Conservation (phyloP, 2,113 vertebrate species). For the Embiotoca jacksoni region DNA sequence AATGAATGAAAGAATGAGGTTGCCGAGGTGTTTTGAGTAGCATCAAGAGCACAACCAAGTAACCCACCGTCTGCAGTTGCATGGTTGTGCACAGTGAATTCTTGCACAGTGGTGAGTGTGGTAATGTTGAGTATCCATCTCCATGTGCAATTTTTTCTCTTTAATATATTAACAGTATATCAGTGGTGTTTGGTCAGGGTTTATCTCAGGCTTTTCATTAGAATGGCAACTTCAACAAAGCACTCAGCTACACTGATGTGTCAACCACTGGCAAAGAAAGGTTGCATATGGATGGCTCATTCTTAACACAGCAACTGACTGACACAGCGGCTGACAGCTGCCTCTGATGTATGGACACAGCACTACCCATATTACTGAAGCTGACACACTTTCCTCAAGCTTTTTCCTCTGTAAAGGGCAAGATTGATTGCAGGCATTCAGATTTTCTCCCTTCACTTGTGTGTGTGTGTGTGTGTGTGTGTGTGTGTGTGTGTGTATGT, state of each 20-base stretch:
- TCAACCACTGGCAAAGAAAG: slow-evolving; percentile 35
- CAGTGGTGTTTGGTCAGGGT: too few species aligned
- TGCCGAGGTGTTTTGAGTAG: too few species aligned
- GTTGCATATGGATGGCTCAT: slow-evolving; percentile 59
- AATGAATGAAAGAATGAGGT: too few species aligned
- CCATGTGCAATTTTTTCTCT: background rate
- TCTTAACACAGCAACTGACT: slow-evolving; percentile 35
- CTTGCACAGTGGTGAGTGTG: too few species aligned
- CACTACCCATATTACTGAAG: slow-evolving; percentile 27
- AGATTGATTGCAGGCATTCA: slow-evolving; percentile 53
- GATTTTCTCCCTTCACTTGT: slow-evolving; percentile 25
- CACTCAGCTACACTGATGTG: slow-evolving; percentile 3
- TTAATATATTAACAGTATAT: background rate
- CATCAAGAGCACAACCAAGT: too few species aligned
- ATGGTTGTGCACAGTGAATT: too few species aligned
- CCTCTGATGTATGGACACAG: slow-evolving; percentile 55
- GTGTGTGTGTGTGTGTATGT: too few species aligned
- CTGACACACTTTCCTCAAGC: slow-evolving; percentile 50
- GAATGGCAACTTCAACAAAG: slow-evolving; percentile 15
- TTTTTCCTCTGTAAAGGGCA: slow-evolving; percentile 43
- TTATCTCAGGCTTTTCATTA: slow-evolving; percentile 14
- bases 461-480: background rate
- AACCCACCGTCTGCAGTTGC: too few species aligned
- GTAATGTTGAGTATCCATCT: too few species aligned
- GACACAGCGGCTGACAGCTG: slow-evolving; percentile 57